Evolutionary conservation across 23 tunicate species (phyloP), one percentile per base, ranked within the genome.

Genomic region (Phallusia fumigata): DNA sequence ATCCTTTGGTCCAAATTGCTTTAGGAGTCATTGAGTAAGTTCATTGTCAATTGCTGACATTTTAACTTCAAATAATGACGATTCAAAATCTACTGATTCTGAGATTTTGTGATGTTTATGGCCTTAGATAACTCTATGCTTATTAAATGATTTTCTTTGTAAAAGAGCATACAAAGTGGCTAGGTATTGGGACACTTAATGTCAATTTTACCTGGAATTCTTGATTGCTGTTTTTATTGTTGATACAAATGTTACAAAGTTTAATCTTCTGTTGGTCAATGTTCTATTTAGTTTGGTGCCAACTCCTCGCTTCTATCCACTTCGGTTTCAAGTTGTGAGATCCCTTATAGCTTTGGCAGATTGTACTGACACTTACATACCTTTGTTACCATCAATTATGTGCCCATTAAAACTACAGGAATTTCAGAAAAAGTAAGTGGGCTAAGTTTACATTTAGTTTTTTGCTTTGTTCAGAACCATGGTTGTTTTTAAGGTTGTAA

Each of bases 1-100:
- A 94, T 65, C 98, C 98, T 2, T 76, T 94, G 65, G 89, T 94
- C 1, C 91, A 94, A 86, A 93, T 94, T 28, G 73, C 90, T 0
- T 24, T 89, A 1, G 94, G 95, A 19, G 52, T 84, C 0, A 86
- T 94, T 21, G 95, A 94, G 88, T 92, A 65, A 90, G 95, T 88
- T 13, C 16, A 30, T 0, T n/a, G 15, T 34, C 79, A 33, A 30
- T 76, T 76, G 21, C 19, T 24, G 19, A 76, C 5, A 3, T 40
- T 40, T 40, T 40, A 40, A 40, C 10, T 40, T n/a, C n/a, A n/a
- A n/a, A n/a, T n/a, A n/a, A n/a, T n/a, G n/a, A n/a, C n/a, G n/a
- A n/a, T n/a, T n/a, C n/a, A n/a, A n/a, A n/a, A n/a, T n/a, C n/a
- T n/a, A n/a, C n/a, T n/a, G n/a, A n/a, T n/a, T n/a, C n/a, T n/a